A percentile compares a stretch with the other conserved stretches of the same genome.
Evolutionary conservation across 2,113 vertebrate species (phyloP).

Genomic region (Microcebus ravelobensis): DNA sequence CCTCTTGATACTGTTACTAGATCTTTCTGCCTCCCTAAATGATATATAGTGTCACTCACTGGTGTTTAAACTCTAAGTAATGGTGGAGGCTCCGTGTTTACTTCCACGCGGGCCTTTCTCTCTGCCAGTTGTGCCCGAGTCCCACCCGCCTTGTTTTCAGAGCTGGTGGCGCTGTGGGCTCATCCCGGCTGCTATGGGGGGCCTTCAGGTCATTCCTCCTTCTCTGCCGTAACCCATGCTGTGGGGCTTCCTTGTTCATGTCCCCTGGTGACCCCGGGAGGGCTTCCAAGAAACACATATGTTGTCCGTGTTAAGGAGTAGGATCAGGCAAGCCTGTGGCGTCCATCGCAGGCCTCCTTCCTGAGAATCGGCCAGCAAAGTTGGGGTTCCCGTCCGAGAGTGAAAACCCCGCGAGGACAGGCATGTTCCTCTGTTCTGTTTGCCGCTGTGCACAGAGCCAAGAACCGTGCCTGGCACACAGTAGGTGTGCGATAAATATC

Average conservation of each 20-base stretch:
- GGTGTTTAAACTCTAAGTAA: background rate
- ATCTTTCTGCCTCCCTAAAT: background rate
- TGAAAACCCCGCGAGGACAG: background rate
- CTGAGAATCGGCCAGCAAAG: background rate
- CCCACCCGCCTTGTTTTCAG: background rate
- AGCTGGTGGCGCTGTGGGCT: background rate
- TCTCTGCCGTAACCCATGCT: background rate
- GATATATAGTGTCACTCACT: background rate
- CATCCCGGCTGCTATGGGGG: background rate
- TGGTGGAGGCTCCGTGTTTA: accelerated
- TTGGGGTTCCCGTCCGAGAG: no score
- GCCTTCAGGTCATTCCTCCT: accelerated
- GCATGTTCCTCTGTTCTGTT: background rate
- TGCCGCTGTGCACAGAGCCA: background rate
- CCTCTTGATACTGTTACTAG: background rate
- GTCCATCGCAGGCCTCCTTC: background rate
- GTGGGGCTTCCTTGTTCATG: background rate
- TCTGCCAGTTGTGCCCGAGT: background rate
- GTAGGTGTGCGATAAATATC: background rate
- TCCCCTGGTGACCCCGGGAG: background rate
- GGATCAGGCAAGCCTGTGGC: no score
- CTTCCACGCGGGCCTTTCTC: background rate
- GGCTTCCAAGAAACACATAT: background rate
- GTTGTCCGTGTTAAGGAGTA: background rate
- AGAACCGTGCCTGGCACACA: background rate